These are phyloP conservation scores for Aphelinus atriplicis DNA, from an alignment of 1,140 invertebrate species.

Conservation along the genomic window DNA sequence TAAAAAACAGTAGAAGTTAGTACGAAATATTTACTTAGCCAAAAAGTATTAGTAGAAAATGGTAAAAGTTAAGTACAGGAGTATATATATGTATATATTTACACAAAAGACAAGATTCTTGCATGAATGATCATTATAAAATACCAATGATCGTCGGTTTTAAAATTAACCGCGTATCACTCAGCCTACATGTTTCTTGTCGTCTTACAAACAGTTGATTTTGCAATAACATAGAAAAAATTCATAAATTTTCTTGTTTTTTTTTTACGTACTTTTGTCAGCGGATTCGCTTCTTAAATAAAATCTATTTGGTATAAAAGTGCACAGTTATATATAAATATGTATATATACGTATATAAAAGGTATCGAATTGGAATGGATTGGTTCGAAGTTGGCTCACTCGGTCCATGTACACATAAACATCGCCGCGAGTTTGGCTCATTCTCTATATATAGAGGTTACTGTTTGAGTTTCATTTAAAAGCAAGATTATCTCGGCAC, in stretches of 20 bases:
- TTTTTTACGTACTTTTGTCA: constrained; percentile 15
- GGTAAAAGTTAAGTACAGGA: constrained; percentile 32
- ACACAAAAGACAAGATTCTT: constrained; percentile 36
- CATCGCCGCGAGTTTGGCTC: constrained; percentile 11
- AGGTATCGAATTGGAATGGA: constrained; percentile 40
- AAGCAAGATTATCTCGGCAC: constrained; percentile 23
- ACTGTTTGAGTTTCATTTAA: constrained; percentile 17
- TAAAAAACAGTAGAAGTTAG: constrained; percentile 25
- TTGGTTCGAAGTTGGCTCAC: constrained; percentile 39
- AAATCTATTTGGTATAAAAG: constrained; percentile 42
- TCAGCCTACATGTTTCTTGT: not conserved
- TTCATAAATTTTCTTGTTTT: not conserved
- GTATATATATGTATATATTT: constrained; percentile 40
- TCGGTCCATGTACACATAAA: constrained; percentile 11
- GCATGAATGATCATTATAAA: constrained; percentile 27
- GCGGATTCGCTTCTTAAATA: constrained; percentile 28
- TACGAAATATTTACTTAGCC: constrained; percentile 26
- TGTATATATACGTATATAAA: constrained; percentile 24
- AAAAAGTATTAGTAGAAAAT: constrained; percentile 29
- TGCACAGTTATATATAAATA: constrained; percentile 28
- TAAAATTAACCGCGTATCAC: constrained; percentile 9
- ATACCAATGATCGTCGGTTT: constrained; percentile 21
- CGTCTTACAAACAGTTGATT: too few relatives aligned
- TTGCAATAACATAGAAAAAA: too few relatives aligned
- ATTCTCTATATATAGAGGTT: not conserved